These are phyloP conservation scores for Episyrphus balteatus DNA, from an alignment of 1,140 invertebrate genomes.

Conservation along the genomic window DNA sequence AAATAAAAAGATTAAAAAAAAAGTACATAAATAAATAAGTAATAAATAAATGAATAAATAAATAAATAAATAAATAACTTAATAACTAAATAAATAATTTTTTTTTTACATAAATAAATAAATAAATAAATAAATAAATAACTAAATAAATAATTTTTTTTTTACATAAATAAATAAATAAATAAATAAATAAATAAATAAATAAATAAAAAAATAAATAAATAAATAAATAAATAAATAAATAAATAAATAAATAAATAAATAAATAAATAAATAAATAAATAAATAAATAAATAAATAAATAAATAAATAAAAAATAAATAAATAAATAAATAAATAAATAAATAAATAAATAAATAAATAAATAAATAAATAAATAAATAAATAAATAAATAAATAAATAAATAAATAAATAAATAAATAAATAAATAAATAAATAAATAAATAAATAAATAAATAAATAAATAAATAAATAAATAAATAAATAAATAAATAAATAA, in stretches of 20 bases:
- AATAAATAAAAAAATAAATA: neutral
- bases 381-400: neutral
- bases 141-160: neutral
- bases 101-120: neutral
- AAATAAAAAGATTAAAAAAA: too few species aligned
- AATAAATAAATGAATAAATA: too few species aligned
- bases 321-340: neutral
- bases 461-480: too few species aligned
- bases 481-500: too few species aligned
- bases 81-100: neutral
- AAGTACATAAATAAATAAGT: too few species aligned
- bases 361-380: neutral
- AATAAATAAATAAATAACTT: too few species aligned
- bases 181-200: neutral
- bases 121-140: neutral
- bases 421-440: too few species aligned
- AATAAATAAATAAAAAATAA: neutral
- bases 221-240: neutral
- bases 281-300: conserved; percentile 1
- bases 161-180: too few species aligned
- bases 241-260: neutral
- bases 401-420: too few species aligned
- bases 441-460: too few species aligned
- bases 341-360: neutral
- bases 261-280: conserved; percentile 3